Percentiles rank a stretch among this genome's conserved stretches.
These are phyloP conservation scores for Lepeophtheirus salmonis DNA, from an alignment of 1,140 invertebrate genomes.

Conservation along the genomic window DNA sequence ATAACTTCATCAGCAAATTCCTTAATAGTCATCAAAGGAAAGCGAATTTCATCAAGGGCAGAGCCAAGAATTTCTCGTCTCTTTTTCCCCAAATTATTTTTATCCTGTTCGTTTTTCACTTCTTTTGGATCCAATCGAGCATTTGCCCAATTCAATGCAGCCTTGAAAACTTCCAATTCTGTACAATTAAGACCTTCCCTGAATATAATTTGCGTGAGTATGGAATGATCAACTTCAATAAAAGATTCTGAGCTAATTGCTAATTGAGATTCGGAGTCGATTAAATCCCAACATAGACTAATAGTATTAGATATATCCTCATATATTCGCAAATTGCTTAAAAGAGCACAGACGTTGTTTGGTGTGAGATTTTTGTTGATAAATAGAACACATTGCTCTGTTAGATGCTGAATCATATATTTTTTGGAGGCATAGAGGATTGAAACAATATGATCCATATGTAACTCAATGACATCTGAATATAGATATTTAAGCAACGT, in stretches of 20 bases:
- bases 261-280: background rate
- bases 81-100: too few species aligned
- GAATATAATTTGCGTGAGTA: background rate
- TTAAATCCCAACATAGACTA: background rate
- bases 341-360: background rate
- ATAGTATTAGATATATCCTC: background rate
- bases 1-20: background rate
- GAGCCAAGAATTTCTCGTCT: background rate
- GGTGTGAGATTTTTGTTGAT: background rate
- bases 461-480: background rate
- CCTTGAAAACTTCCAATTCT: background rate
- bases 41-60: background rate
- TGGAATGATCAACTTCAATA: background rate
- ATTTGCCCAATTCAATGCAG: background rate
- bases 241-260: background rate
- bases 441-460: background rate
- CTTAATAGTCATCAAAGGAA: background rate
- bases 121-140: background rate
- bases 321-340: background rate
- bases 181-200: background rate
- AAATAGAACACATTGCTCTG: background rate
- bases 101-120: too few species aligned
- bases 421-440: background rate
- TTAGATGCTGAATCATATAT: background rate
- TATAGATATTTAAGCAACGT: background rate